Percentiles rank a stretch among this genome's conserved stretches.
These are phyloP conservation scores for Neodiprion pinetum DNA, from an alignment of 1,140 invertebrate genomes.

Conservation along the genomic window DNA sequence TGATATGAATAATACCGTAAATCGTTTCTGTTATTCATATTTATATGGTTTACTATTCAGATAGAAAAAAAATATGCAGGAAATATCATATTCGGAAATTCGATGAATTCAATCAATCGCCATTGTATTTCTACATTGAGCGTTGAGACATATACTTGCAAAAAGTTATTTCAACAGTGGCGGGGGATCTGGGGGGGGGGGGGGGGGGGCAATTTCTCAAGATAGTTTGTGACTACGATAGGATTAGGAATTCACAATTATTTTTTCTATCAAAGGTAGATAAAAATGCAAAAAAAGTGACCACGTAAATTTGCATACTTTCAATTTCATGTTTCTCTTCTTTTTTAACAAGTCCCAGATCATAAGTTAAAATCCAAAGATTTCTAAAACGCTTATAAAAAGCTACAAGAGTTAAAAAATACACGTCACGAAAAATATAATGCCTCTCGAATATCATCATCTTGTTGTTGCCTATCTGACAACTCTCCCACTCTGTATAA, in stretches of 20 bases:
- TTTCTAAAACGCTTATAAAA: conserved; percentile 43
- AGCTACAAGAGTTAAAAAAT: conserved; percentile 55
- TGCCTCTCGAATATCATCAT: conserved; percentile 46
- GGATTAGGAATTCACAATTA: too few species aligned
- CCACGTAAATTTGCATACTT: conserved; percentile 5
- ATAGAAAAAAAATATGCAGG: too few species aligned
- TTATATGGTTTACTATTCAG: too few species aligned
- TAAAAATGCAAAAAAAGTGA: background rate
- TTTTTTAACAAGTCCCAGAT: background rate
- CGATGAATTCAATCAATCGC: too few species aligned
- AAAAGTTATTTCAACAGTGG: too few species aligned
- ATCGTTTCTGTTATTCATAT: background rate
- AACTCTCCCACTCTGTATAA: conserved; percentile 38
- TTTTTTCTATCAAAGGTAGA: too few species aligned
- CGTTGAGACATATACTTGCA: too few species aligned
- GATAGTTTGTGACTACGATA: too few species aligned
- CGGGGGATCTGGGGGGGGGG: too few species aligned
- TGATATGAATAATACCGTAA: background rate
- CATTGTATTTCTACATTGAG: too few species aligned
- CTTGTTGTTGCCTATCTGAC: conserved; percentile 35
- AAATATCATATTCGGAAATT: too few species aligned
- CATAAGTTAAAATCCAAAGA: background rate
- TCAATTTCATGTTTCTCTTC: background rate
- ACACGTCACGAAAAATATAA: conserved; percentile 57
- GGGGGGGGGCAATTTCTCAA: too few species aligned